These are phyloP conservation scores for Coptodon rendalli DNA, from an alignment of 2,113 vertebrate genomes.

Conservation along the genomic window DNA sequence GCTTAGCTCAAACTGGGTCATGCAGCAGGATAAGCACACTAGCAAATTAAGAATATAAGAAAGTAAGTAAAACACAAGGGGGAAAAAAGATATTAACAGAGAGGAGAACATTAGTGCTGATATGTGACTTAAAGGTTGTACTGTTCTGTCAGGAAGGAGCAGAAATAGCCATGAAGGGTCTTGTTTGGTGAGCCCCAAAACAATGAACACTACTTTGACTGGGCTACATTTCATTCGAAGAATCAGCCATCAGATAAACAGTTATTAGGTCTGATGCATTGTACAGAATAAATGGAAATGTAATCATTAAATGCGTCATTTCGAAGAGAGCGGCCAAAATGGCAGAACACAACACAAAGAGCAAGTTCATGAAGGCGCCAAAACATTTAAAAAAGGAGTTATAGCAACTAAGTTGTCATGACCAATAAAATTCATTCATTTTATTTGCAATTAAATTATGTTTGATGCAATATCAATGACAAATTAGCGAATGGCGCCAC, in stretches of 20 bases:
- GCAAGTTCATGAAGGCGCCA: not conserved
- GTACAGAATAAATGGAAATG: not conserved
- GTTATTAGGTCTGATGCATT: not conserved
- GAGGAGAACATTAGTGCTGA: not conserved
- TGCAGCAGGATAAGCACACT: not conserved
- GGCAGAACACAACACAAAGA: not conserved
- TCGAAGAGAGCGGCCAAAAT: not conserved
- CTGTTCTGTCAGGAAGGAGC: not conserved
- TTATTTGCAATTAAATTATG: not conserved
- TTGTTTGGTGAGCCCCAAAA: not conserved
- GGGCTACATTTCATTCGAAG: not conserved
- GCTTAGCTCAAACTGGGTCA: not conserved
- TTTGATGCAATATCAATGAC: not conserved
- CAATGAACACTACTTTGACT: not conserved
- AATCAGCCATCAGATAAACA: not conserved
- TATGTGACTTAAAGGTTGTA: not conserved
- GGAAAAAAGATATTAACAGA: rapidly evolving
- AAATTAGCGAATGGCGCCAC: not conserved
- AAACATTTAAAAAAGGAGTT: not conserved
- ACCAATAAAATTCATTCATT: not conserved
- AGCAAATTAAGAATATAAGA: not conserved
- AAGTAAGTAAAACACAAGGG: not conserved
- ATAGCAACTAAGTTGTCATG: not conserved
- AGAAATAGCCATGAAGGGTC: not conserved
- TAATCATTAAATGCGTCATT: not conserved